Base-by-base conservation (phyloP, 2,113 vertebrate genomes). In the Thunnus thynnus region DNA sequence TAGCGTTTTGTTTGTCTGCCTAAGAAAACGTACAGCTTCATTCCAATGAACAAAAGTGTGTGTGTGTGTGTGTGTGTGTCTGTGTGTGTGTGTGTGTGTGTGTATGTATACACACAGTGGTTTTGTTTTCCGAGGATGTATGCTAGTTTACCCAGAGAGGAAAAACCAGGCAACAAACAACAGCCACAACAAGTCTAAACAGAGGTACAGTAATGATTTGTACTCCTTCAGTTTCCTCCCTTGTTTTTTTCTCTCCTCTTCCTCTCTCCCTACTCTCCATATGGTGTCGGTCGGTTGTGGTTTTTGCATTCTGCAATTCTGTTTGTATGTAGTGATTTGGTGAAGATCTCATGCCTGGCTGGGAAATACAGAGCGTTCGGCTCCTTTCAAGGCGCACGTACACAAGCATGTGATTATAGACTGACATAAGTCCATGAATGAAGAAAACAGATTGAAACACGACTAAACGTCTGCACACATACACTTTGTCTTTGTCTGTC, bases 111-210 rank as follows among this genome's bases (percentile, higher is more conserved):
- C 32, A 55, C 51, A 76, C 20, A 65, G 79, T 36, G 22, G 78
- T 83, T 87, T 83, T 86, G 68, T 85, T 88, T 89, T 88, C 73
- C 12, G 44, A 80, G 54, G 78, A 86, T 80, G 81, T 80, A 76
- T 72, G 68, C 63, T 82, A 30, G 71, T 83, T 87, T 84, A 80
- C 74, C 41, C 75, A 27, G 52, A 78, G 57, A 82, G 69, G 83
- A 32, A 75, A 88, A 86, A 80, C 57, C 41, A 55, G 69, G 77
- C 79, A 80, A 78, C 84, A 86, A 90, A 86, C 76, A 83, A 84
- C 70, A 79, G 63, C 87, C 66, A 44, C 83, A 85, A 57, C 75
- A 63, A 86, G 69, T 66, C 79, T 69, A 67, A 87, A 71, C 83
- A 73, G 61, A 84, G 62, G 62, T 63, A 20, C 60, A 44, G 18